Percentiles rank a stretch among this genome's conserved stretches.
Evolutionary conservation across 2,797 vertebrate species (phyloP).

Genomic region (Oceanodroma leucorhoa): DNA sequence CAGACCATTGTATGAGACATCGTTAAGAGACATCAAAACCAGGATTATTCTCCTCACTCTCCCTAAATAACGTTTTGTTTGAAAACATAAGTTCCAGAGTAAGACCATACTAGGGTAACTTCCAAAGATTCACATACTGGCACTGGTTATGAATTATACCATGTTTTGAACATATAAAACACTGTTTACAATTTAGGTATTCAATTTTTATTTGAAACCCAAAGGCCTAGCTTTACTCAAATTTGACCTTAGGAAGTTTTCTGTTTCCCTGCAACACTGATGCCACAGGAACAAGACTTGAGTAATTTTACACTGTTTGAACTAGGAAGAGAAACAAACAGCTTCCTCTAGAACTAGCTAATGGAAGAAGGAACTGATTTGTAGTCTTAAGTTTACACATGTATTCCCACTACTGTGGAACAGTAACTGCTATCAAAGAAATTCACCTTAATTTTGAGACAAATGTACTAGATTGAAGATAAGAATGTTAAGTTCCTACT

Average conservation of each 20-base stretch:
- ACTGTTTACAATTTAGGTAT: not conserved
- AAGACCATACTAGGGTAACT: not conserved
- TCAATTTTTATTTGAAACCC: not conserved
- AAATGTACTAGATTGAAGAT: slow-evolving; percentile 31
- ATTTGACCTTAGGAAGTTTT: not conserved
- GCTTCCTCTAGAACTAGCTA: not conserved
- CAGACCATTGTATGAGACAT: not conserved
- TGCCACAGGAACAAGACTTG: not conserved
- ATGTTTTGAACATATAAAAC: not conserved
- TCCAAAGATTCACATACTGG: not conserved
- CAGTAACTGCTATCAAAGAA: not conserved
- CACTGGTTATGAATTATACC: not conserved
- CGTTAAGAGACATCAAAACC: not conserved
- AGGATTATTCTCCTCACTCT: not conserved
- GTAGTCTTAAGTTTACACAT: not conserved
- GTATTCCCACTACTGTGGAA: not conserved
- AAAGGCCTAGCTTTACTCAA: not conserved
- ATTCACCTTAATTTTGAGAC: slow-evolving; percentile 15
- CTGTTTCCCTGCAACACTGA: not conserved
- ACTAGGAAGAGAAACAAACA: not conserved
- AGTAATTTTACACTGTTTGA: not conserved
- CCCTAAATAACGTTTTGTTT: not conserved
- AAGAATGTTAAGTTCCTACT: slow-evolving; percentile 25
- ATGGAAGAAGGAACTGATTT: not conserved
- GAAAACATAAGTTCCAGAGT: not conserved